Percentiles rank a stretch among this genome's conserved stretches.
Conservation (phyloP, 2,888 invertebrate genomes). For the Diaphora mendica region DNA sequence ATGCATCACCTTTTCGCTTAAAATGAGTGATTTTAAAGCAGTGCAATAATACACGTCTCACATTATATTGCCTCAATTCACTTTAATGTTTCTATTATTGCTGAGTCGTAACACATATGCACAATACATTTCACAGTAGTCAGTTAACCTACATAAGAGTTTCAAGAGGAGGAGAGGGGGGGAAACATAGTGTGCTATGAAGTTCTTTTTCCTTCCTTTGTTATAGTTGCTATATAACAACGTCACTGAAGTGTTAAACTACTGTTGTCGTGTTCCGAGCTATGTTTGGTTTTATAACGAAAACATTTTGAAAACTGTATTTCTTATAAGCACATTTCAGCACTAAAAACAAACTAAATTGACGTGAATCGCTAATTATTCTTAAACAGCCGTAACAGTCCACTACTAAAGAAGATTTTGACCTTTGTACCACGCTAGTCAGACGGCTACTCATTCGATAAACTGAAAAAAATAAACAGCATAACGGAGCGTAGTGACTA, state of each 20-base stretch:
- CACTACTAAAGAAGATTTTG: too few species aligned
- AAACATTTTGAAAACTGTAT: neutral
- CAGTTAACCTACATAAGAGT: neutral
- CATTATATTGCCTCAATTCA: neutral
- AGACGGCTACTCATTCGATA: too few species aligned
- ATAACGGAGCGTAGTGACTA: too few species aligned
- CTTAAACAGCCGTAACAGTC: neutral
- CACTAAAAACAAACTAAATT: neutral
- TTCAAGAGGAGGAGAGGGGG: neutral
- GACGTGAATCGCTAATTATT: neutral
- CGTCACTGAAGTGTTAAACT: slow-evolving; percentile 31
- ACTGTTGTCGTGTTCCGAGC: neutral
- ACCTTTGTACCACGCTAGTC: too few species aligned
- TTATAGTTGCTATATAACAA: slow-evolving; percentile 25
- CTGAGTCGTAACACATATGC: neutral
- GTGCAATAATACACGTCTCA: neutral
- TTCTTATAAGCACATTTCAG: neutral
- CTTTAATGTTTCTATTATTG: neutral
- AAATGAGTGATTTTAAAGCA: neutral
- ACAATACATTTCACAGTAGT: neutral
- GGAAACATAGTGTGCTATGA: slow-evolving; percentile 1
- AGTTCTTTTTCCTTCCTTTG: slow-evolving; percentile 6
- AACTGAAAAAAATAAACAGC: too few species aligned
- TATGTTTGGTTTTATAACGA: slow-evolving; percentile 8
- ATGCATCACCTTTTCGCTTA: neutral